phyloP scores from a whole-genome alignment of 2,113 vertebrate genomes.

The Saccopteryx bilineata region DNA sequence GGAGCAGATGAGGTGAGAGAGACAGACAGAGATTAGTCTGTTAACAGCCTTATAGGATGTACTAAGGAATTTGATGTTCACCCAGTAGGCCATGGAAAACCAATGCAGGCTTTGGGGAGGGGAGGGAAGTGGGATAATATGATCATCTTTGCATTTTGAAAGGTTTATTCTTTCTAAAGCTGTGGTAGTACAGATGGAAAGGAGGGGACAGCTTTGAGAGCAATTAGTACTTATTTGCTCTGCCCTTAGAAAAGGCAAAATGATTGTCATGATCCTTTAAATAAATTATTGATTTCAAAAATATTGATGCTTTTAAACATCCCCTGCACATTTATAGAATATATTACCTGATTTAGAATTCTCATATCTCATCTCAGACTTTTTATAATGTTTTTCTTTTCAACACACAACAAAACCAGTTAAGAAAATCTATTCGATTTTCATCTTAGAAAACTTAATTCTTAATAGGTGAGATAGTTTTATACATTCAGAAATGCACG shows the following conservation, averaged over 20 bases:
- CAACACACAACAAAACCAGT: not conserved
- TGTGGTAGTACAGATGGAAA: not conserved
- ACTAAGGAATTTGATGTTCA: not conserved
- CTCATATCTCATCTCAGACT: not conserved
- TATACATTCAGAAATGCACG: not conserved
- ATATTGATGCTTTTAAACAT: not conserved
- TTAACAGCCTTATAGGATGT: not conserved
- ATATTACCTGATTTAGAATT: not conserved
- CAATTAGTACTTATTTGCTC: not conserved
- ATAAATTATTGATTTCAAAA: conserved; percentile 15
- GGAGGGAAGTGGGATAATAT: not conserved
- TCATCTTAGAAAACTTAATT: not conserved
- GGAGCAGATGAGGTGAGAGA: not conserved
- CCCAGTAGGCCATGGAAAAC: not conserved
- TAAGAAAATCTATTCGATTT: not conserved
- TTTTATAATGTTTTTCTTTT: not conserved
- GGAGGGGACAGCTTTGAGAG: not conserved
- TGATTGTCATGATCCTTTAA: not conserved
- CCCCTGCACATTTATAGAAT: conserved; percentile 7
- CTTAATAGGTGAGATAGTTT: not conserved
- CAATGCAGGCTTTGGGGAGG: not conserved
- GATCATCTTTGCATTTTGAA: conserved; percentile 23
- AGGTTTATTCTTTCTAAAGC: not conserved
- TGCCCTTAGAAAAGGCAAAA: not conserved
- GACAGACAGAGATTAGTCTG: not conserved